A percentile compares a stretch with the other conserved stretches of the same genome.
These are phyloP conservation scores for Scaptomyza reducta DNA, from an alignment of 2,888 invertebrate species.

Conservation along the genomic window DNA sequence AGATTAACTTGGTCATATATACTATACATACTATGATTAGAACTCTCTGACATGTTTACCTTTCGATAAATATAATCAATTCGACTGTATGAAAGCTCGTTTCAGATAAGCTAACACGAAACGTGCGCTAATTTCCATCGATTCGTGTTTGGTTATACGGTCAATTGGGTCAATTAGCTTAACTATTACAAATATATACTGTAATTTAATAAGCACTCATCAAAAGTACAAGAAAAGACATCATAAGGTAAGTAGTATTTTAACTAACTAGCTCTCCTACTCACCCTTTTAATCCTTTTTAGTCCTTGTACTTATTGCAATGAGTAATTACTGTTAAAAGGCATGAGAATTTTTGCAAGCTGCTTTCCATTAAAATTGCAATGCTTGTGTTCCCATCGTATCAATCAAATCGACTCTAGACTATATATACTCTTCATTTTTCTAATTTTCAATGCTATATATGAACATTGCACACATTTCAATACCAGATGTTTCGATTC, in stretches of 20 bases:
- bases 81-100: background rate
- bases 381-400: background rate
- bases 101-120: background rate
- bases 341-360: slow-evolving; percentile 48
- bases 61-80: background rate
- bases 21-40: no score
- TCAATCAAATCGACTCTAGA: background rate
- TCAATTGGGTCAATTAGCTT: no score
- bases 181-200: no score
- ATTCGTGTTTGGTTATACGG: no score
- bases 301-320: slow-evolving; percentile 1
- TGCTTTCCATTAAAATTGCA: slow-evolving; percentile 7
- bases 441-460: background rate
- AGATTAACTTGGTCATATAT: no score
- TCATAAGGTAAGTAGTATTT: no score
- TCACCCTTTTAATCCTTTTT: no score
- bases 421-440: background rate
- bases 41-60: no score
- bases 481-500: slow-evolving; percentile 45
- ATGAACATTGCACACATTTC: slow-evolving; percentile 32
- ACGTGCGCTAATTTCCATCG: no score
- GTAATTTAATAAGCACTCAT: no score
- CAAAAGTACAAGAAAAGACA: no score
- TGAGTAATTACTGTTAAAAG: slow-evolving; percentile 28
- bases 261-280: no score